phyloP scores from a whole-genome alignment of 2,113 vertebrate species.

The Vidua chalybeata region DNA sequence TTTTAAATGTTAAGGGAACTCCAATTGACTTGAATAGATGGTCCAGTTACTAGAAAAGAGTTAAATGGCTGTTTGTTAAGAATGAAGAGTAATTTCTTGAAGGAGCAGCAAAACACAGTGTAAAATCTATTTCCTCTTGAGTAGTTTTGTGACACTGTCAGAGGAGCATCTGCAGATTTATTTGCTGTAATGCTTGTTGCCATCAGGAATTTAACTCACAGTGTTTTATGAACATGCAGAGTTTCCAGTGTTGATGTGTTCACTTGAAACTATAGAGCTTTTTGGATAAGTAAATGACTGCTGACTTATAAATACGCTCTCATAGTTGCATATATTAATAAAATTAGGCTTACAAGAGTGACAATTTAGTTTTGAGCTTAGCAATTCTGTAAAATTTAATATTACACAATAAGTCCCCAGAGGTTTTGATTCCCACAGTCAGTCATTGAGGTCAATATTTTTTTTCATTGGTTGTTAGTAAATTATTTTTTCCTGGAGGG shows the following conservation, averaged over 20 bases:
- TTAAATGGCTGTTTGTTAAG: neutral
- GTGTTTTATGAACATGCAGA: neutral
- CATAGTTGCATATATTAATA: constrained; percentile 5
- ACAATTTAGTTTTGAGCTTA: neutral
- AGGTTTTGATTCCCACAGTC: neutral
- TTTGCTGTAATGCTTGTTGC: neutral
- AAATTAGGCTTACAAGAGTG: neutral
- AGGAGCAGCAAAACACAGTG: neutral
- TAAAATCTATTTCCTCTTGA: neutral
- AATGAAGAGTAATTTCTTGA: neutral
- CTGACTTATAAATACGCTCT: neutral
- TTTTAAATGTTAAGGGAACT: neutral
- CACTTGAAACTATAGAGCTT: neutral
- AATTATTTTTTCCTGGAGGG: neutral
- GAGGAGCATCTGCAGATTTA: neutral
- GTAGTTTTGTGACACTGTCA: neutral
- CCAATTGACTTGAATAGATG: neutral
- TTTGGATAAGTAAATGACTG: neutral
- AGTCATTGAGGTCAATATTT: neutral
- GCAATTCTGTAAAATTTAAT: neutral
- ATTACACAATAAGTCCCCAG: neutral
- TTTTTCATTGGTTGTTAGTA: neutral
- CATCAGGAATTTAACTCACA: neutral
- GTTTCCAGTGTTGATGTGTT: neutral
- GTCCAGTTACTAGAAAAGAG: neutral